Evolutionary conservation across 2,888 invertebrate species (phyloP), one percentile per base, ranked within the genome.

Genomic region (Sphecodes monilicornis): DNA sequence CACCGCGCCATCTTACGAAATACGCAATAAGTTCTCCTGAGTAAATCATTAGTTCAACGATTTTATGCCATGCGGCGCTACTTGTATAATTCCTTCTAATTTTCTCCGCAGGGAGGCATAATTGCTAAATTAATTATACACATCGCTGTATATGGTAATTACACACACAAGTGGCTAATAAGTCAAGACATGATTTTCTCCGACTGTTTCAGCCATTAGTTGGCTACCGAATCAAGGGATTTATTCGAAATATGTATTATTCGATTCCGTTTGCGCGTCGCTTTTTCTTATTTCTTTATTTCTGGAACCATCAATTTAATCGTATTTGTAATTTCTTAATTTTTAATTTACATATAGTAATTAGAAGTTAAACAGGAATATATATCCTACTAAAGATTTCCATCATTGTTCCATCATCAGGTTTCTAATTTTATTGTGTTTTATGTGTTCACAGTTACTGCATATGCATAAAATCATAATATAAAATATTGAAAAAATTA

Each of bases 1-100:
- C 22, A 71, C 68, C 68, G 78, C 89, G 90, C 90, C 91, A 90
- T 91, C 90, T 90, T 68, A 83, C 84, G 88, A 81, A 86, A 66
- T 69, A 72, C 43, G 75, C 76, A 76, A 83, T 75, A 91, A 90
- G 84, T 78, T 64, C 77, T 29, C 26, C 16, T 32, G 50, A 29
- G 70, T 78, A 71, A 76, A 64, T 88, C 72, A 82, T 86, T 86
- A 85, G 91, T 91, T 89, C 86, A 29, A 29, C 76, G 74, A 90
- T 68, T 80, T 83, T 84, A 70, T 85, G 84, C 71, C 74, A 69
- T 32, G 85, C 68, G 90, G 90, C 90, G 89, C 90, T 88, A 77
- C 82, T 69, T 74, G 89, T 90, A 76, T 72, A 86, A 79, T 86
- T 77, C 78, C 81, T 32, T 43, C 72, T 86, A 81, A 80, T 80